Evolutionary conservation across 1,140 invertebrate genomes (phyloP), one percentile per base, ranked within the genome.

Genomic region (Heliconius melpomene): DNA sequence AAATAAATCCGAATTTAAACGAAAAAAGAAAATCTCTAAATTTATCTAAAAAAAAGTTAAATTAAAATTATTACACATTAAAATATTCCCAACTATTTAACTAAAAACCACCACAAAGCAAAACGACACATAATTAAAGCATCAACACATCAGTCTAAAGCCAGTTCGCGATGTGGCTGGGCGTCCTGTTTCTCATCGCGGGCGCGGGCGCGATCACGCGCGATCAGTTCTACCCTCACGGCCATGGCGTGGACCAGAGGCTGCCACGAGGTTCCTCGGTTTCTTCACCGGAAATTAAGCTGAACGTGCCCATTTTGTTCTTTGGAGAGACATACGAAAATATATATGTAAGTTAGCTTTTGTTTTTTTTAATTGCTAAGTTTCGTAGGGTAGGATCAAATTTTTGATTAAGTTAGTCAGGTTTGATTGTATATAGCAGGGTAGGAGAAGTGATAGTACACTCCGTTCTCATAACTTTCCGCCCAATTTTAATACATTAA

Each of bases 341-440:
- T 46, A 95, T 98, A 87, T 98, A 95, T 93, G 97, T 98, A 94
- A 98, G 97, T 97, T 72, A 29, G 3, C 7, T 38, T 72, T 36
- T 36, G 11, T 60, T 60, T 60, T 23, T 20, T n/a, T n/a, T n/a
- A 57, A 3, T 57, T 57, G n/a, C 3, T 23, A 9, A 57, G 8
- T 11, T 57, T 54, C 20, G 9, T 23, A 23, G n/a, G 20, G 20
- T n/a, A 52, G 2, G 3, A 40, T 3, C 11, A 52, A 20, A 1
- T 20, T 54, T n/a, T 54, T 2, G 52, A 2, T n/a, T 54, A 54
- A 54, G 7, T 54, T 18, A n/a, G 52, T 54, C 52, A 54, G 16
- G 13, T 5, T 46, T 46, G 40, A 46, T 1, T 46, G 0, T 16
- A 46, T 16, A 13, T 46, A 16, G 40, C 11, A 46, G 40, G 40